Evolutionary conservation across 2,888 invertebrate genomes (phyloP).

Genomic region (Ormyrus labotus): DNA sequence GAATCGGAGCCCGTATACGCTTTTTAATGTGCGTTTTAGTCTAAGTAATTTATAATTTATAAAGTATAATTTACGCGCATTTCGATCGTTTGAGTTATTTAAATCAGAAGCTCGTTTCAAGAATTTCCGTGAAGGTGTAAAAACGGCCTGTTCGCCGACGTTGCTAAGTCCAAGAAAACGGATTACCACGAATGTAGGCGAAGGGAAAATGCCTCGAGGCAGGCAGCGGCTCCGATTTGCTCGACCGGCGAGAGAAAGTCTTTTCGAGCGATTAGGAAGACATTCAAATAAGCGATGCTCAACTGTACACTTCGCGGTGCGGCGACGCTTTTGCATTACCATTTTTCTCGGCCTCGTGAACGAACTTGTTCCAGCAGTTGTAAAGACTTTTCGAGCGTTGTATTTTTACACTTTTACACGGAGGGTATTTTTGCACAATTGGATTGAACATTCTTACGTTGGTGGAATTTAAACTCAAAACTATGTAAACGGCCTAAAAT

Average conservation of each 20-base stretch:
- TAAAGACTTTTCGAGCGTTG: constrained; percentile 5
- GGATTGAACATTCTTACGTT: too few species aligned
- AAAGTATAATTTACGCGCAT: too few species aligned
- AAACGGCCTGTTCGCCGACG: too few species aligned
- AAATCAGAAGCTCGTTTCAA: too few species aligned
- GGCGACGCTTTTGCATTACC: constrained; percentile 20
- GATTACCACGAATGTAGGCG: too few species aligned
- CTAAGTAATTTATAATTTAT: too few species aligned
- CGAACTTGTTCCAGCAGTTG: constrained; percentile 9
- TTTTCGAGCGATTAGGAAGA: background rate
- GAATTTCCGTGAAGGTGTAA: too few species aligned
- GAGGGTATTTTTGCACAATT: too few species aligned
- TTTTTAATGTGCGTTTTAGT: too few species aligned
- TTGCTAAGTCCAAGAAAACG: too few species aligned
- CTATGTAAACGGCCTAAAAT: background rate
- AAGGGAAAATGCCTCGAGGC: background rate
- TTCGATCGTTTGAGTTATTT: too few species aligned
- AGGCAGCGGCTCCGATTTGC: constrained; percentile 23
- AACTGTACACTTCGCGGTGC: constrained; percentile 21
- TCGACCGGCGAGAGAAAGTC: constrained; percentile 30
- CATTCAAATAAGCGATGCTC: constrained; percentile 35
- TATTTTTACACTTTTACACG: background rate
- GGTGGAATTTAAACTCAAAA: background rate
- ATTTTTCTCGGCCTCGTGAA: constrained; percentile 17
- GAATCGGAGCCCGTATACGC: background rate